Percentiles rank a stretch among this genome's conserved stretches.
Conservation (phyloP, 2,797 vertebrate genomes). For the Halcyon chelicuti region DNA sequence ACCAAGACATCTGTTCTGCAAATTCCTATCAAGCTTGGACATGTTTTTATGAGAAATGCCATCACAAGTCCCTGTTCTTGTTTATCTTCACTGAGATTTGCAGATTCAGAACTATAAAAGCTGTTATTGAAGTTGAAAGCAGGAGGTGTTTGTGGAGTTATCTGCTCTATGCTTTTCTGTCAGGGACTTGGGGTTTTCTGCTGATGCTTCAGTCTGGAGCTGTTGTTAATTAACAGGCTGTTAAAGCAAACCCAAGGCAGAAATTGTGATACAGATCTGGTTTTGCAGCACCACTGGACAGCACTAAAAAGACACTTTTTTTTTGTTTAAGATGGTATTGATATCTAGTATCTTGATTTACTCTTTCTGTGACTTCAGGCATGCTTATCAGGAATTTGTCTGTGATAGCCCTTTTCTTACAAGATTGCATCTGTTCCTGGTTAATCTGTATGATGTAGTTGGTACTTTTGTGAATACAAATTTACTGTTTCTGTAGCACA, state of each 20-base stretch:
- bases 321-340: not conserved
- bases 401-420: not conserved
- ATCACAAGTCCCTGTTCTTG: not conserved
- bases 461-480: not conserved
- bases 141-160: not conserved
- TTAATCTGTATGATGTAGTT: not conserved
- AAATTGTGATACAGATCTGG: not conserved
- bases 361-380: not conserved
- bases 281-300: not conserved
- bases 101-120: not conserved
- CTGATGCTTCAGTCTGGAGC: not conserved
- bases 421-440: not conserved
- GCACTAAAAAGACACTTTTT: not conserved
- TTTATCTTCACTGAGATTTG: not conserved
- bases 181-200: not conserved
- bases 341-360: not conserved
- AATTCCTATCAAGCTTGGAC: not conserved
- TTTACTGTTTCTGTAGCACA: not conserved
- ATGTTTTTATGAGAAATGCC: not conserved
- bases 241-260: not conserved
- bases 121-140: not conserved
- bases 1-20: not conserved
- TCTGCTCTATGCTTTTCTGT: not conserved
- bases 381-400: not conserved
- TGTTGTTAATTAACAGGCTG: not conserved